Base-by-base conservation (phyloP, 2,888 invertebrate genomes). In the Resseliella maxima region DNA sequence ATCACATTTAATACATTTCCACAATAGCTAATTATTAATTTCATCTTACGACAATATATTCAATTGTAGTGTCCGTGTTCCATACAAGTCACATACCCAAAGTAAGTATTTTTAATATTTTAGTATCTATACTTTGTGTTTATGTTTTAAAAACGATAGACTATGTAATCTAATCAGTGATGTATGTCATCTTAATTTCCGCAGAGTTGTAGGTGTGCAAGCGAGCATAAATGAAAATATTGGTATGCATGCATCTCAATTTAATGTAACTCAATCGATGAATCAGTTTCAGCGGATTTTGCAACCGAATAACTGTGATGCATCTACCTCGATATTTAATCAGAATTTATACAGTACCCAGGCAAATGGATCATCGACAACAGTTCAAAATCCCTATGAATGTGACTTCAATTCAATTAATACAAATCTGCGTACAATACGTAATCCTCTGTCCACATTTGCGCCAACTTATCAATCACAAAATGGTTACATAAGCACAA, bases 391-490 rank as follows among this genome's bases (percentile, higher is more conserved):
- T 72, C 72, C 72, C 2, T 72, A 31, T 31, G 72, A 72, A 1
- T 72, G 31, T 35, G 72, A 72, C 27, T 31, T 72, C 15, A 72
- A 31, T n/a, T 2, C 72, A 12, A 72, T 72, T 35, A 72, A 72
- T n/a, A 12, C 72, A 31, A 72, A n/a, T 15, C 2, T 72, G 1
- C 72, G 72, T 12, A 31, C 72, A 35, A 31, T 72, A 31, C 83
- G 83, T n/a, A 38, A 83, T 83, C 83, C 83, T 21, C 41, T 83
- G 38, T 38, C 83, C 15, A 81, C 36, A 36, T 81, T 81, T 18
- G 21, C 81, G 36, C 35, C 81, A 36, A 36, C 36, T 18, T 35
- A 21, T 36, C 81, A 81, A 36, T 1, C 81, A n/a, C 38, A 36
- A 38, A 83, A n/a, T 83, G 24, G n/a, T 3, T 83, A 83, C n/a